Conservation (phyloP, 2,797 vertebrate species). For the Yasuhikotakia modesta region DNA sequence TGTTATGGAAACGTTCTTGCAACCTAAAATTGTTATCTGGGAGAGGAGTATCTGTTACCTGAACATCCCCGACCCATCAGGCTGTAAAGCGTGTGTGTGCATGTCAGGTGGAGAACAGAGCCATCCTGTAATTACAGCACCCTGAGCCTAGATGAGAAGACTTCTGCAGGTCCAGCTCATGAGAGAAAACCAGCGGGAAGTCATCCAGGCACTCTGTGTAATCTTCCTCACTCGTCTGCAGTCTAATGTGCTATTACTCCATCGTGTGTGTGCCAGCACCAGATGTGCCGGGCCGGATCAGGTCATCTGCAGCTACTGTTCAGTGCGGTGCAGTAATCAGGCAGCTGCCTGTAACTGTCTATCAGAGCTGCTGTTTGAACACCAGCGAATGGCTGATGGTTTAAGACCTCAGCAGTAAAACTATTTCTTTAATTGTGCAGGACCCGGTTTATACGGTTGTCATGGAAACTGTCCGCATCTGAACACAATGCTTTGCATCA, state of each 20-base stretch:
- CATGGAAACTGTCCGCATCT: constrained; percentile 12
- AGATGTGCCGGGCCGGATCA: constrained; percentile 76
- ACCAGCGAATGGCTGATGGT: neutral
- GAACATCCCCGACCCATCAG: constrained; percentile 64
- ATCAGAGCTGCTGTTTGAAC: constrained; percentile 14
- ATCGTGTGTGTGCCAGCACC: constrained; percentile 72
- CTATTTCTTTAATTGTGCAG: neutral
- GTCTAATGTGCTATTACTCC: constrained; percentile 76
- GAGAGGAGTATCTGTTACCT: too few species aligned
- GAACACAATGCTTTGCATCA: constrained; percentile 26
- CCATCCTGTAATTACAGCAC: constrained; percentile 75
- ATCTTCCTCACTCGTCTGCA: constrained; percentile 63
- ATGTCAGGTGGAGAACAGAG: constrained; percentile 62
- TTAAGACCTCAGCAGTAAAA: neutral
- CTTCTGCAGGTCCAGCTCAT: constrained; percentile 67
- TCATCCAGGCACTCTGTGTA: constrained; percentile 68
- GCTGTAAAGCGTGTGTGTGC: constrained; percentile 69
- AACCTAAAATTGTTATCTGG: too few species aligned
- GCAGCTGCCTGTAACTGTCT: constrained; percentile 65
- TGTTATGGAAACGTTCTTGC: too few species aligned
- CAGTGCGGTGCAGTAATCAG: constrained; percentile 59
- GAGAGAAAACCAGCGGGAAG: constrained; percentile 71
- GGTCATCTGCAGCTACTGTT: constrained; percentile 68
- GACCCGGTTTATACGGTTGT: neutral
- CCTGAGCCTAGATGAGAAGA: constrained; percentile 74